Percentiles rank a stretch among this genome's conserved stretches.
These are phyloP conservation scores for Phengaris alcon DNA, from an alignment of 2,888 invertebrate species.

Conservation along the genomic window DNA sequence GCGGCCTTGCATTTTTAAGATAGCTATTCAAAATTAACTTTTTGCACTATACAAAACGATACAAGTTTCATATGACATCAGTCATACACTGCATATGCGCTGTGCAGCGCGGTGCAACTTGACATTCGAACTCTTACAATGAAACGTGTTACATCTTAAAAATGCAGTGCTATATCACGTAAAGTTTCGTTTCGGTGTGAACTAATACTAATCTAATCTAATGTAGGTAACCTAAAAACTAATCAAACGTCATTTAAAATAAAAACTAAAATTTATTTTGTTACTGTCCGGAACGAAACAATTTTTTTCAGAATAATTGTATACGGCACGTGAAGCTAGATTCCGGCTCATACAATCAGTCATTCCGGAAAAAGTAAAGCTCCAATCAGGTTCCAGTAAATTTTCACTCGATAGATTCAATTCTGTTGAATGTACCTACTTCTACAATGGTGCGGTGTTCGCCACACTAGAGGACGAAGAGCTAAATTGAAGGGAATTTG, in stretches of 20 bases:
- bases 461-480: not conserved
- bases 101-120: no score
- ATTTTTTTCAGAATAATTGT: conserved; percentile 2
- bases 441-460: not conserved
- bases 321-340: conserved; percentile 11
- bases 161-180: no score
- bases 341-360: conserved; percentile 14
- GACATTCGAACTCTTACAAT: no score
- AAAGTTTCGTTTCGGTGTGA: no score
- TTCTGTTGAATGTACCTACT: not conserved
- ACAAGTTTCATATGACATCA: no score
- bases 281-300: not conserved
- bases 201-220: no score
- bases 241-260: not conserved
- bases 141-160: no score
- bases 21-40: no score
- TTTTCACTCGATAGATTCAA: conserved; percentile 13
- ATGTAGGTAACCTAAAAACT: no score
- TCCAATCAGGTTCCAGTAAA: conserved; percentile 7
- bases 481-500: not conserved
- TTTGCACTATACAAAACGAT: no score
- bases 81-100: no score
- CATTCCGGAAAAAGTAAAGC: conserved; percentile 13
- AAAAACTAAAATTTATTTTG: not conserved
- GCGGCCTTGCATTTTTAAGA: no score